Evolutionary conservation across 2,113 vertebrate genomes (phyloP).

Genomic region (Jaculus jaculus): DNA sequence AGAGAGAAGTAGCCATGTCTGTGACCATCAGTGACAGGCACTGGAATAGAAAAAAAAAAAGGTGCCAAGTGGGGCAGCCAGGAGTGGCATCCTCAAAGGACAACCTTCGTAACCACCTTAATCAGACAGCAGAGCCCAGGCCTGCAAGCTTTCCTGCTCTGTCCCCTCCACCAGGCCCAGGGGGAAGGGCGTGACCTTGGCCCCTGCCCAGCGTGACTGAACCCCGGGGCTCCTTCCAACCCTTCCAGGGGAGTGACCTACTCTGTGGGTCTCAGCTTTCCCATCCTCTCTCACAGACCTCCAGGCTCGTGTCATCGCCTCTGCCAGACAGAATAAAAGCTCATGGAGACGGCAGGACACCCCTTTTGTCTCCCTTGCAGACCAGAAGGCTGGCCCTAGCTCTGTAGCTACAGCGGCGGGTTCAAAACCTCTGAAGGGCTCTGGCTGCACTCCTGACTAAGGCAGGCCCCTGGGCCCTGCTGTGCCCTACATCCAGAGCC

Average conservation of each 20-base stretch:
- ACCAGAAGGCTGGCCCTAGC: background rate
- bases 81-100: too few relatives aligned
- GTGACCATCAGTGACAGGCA: accelerated
- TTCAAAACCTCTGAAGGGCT: background rate
- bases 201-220: background rate
- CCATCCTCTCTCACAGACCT: background rate
- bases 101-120: too few relatives aligned
- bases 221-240: background rate
- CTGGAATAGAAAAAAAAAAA: background rate
- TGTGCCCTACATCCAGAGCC: background rate
- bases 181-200: background rate
- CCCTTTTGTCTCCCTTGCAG: constrained; percentile 29
- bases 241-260: background rate
- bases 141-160: too few relatives aligned
- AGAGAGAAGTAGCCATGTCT: background rate
- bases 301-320: background rate
- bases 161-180: background rate
- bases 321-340: background rate
- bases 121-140: too few relatives aligned
- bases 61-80: background rate
- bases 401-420: background rate
- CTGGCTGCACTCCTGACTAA: background rate
- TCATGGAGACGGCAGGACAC: background rate
- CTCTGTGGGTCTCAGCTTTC: background rate
- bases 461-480: background rate